Percentiles rank a stretch among this genome's conserved stretches.
Conservation (phyloP, 2,888 invertebrate species). For the Coenonympha arcania region DNA sequence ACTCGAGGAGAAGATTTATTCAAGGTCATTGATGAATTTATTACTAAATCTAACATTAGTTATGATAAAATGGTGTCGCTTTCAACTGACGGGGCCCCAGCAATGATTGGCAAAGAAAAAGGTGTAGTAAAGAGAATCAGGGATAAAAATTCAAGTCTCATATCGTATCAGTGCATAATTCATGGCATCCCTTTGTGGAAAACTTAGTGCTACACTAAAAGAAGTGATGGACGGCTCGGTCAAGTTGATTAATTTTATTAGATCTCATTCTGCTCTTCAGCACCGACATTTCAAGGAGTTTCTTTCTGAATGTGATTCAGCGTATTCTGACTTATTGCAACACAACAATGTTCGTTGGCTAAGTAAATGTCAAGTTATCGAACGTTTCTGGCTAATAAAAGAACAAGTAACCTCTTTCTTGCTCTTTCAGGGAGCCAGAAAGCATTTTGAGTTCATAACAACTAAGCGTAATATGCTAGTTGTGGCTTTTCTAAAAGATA, state of each 20-base stretch:
- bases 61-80: too few species aligned
- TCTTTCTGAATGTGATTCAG: background rate
- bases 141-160: background rate
- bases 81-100: too few species aligned
- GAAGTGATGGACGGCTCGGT: background rate
- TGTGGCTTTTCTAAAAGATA: too few species aligned
- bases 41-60: too few species aligned
- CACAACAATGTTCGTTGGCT: background rate
- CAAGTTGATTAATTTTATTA: background rate
- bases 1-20: too few species aligned
- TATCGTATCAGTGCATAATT: background rate
- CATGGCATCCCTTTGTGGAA: background rate
- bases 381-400: slow-evolving; percentile 20
- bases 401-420: slow-evolving; percentile 32
- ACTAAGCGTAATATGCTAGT: too few species aligned
- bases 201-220: background rate
- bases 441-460: too few species aligned
- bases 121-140: too few species aligned
- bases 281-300: background rate
- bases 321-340: background rate
- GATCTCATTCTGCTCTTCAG: background rate
- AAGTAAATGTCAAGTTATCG: slow-evolving; percentile 22
- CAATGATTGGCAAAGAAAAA: too few species aligned
- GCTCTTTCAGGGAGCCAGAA: slow-evolving; percentile 16
- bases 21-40: too few species aligned